Evolutionary conservation across 2,113 vertebrate species (phyloP).

Genomic region (Setophaga coronata): DNA sequence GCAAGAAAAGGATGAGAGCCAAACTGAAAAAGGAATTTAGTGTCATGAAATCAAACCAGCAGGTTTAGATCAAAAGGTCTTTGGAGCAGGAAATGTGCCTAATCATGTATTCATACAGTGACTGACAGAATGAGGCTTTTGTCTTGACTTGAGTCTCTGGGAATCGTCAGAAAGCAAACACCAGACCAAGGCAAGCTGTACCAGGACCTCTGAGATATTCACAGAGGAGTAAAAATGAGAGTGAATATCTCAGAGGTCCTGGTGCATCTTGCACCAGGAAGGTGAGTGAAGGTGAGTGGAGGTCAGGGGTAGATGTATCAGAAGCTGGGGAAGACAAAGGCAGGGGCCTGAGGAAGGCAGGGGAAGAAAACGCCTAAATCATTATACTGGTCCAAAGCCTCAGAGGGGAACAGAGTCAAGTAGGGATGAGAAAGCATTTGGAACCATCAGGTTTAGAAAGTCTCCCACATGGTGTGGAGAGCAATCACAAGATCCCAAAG

Average conservation of each 20-base stretch:
- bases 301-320: fast-evolving
- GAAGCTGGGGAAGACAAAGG: neutral
- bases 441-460: neutral
- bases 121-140: conserved; percentile 29
- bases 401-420: neutral
- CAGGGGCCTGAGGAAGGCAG: neutral
- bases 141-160: neutral
- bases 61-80: conserved; percentile 11
- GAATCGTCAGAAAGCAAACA: neutral
- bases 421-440: fast-evolving
- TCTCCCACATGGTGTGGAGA: neutral
- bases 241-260: neutral
- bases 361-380: neutral
- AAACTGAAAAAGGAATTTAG: neutral
- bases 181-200: neutral
- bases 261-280: no score
- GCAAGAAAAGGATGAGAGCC: neutral
- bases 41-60: neutral
- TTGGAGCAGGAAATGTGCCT: neutral
- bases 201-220: neutral
- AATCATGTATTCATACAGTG: neutral
- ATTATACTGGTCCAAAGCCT: neutral
- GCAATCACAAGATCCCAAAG: neutral
- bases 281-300: neutral
- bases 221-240: neutral